Base-by-base conservation (phyloP, 2,888 invertebrate species). In the Diaprepes abbreviatus region DNA sequence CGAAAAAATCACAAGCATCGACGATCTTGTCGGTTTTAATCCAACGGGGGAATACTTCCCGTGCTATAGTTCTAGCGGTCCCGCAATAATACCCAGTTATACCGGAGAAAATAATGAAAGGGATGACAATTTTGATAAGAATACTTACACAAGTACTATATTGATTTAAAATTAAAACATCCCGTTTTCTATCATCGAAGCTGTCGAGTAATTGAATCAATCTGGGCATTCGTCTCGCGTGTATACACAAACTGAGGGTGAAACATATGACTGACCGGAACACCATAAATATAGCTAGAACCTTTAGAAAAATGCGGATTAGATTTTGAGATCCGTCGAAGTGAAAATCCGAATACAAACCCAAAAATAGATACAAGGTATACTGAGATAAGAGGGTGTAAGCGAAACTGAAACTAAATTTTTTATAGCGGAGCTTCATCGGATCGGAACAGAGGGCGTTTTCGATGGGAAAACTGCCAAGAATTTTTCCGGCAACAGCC, bases 401-500 rank as follows among this genome's bases (percentile, higher is more conserved):
- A 6, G 45, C 36, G 36, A 63, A 50, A 2, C 28, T 50, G 31
- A 52, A 50, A 43, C 77, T 78, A 3, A 67, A 24, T 9, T 66
- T 70, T 10, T 35, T 54, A 28, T 75, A 74, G 28, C 45, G 50
- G n/a, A 78, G 50, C 38, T 70, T 54, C 4, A 63, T 45, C 5
- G 73, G 70, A 36, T 74, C 67, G 0, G 54, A 17, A 9, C 52
- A 64, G 10, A 70, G 48, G 10, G 75, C 52, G 68, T 78, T 78
- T 71, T 75, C 71, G 16, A 78, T 50, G 1, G 78, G 76, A 48
- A 78, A 73, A 33, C 74, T 73, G 16, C 78, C 77, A 33, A 74
- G 28, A 7, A 73, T 9, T 70, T 75, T 76, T 35, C 75, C 73
- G 1, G 74, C 31, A 12, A 76, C 10, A 3, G 73, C 78, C n/a